A percentile compares a stretch with the other conserved stretches of the same genome.
These are phyloP conservation scores for Coelopa pilipes DNA, from an alignment of 2,888 invertebrate species.

Conservation along the genomic window DNA sequence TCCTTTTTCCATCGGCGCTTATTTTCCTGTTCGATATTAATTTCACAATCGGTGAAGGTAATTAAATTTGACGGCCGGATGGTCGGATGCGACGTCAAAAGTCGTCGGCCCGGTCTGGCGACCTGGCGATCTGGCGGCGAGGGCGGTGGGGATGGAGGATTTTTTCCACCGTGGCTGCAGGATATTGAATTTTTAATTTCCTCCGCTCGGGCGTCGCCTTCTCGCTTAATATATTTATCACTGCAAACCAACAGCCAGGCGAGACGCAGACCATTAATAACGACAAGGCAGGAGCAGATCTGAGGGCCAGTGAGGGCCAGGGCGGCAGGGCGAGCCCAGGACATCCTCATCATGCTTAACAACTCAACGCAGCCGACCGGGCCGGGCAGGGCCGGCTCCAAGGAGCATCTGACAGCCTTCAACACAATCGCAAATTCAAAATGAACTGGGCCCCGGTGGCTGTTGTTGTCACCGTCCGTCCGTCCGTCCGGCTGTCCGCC, in stretches of 20 bases:
- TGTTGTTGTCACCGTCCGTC: no score
- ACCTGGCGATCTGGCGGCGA: neutral
- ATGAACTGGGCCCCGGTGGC: no score
- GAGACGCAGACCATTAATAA: neutral
- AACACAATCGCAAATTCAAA: no score
- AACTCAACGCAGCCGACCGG: no score
- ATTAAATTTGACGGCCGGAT: neutral
- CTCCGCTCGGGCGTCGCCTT: neutral
- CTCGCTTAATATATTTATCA: neutral
- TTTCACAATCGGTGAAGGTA: neutral
- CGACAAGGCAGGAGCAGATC: neutral
- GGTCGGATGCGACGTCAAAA: no score
- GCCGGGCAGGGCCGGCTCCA: no score
- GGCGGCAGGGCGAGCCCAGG: no score
- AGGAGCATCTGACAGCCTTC: no score
- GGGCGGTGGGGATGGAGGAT: neutral
- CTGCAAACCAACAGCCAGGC: neutral
- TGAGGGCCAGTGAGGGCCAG: neutral
- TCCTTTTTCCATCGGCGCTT: neutral
- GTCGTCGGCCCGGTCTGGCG: no score
- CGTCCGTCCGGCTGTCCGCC: no score
- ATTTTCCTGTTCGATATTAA: neutral
- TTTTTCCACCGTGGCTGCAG: neutral
- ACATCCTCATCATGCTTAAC: no score
- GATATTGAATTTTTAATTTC: constrained; percentile 12